phyloP scores from a whole-genome alignment of 2,888 invertebrate species.

The Heliothis peltigera region DNA sequence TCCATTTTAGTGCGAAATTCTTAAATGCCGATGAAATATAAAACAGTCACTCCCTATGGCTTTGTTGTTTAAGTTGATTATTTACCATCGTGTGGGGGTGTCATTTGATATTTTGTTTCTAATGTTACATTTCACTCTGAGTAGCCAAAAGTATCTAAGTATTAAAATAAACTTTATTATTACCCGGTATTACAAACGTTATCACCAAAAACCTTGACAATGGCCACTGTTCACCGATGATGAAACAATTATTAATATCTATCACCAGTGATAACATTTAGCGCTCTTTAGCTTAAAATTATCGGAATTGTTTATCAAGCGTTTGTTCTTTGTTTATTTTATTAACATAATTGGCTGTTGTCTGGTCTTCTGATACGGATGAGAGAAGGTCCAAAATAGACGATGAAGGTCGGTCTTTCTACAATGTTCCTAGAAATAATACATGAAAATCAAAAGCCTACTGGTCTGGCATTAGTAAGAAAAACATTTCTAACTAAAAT shows the following conservation, averaged over 20 bases:
- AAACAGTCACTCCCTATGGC: too few relatives aligned
- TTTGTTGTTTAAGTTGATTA: too few relatives aligned
- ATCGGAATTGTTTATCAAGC: constrained; percentile 46
- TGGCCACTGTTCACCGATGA: constrained; percentile 53
- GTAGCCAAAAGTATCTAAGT: too few relatives aligned
- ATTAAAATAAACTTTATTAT: background rate
- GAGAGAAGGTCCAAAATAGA: constrained; percentile 3
- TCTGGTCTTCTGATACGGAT: constrained; percentile 26
- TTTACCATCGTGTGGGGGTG: too few relatives aligned
- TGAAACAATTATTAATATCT: constrained; percentile 51
- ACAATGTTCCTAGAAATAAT: constrained; percentile 6
- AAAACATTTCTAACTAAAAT: background rate
- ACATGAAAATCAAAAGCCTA: background rate
- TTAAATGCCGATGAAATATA: too few relatives aligned
- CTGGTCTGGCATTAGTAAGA: background rate
- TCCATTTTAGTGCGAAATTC: too few relatives aligned
- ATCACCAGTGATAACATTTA: constrained; percentile 55
- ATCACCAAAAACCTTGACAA: constrained; percentile 58
- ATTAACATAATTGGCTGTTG: constrained; percentile 24
- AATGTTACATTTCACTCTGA: too few relatives aligned
- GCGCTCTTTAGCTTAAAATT: constrained; percentile 54
- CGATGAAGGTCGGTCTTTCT: constrained; percentile 12
- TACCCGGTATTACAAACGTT: constrained; percentile 9
- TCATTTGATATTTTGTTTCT: too few relatives aligned
- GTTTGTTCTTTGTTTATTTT: constrained; percentile 48